phyloP scores from a whole-genome alignment of 1,140 invertebrate species.

The Zaprionus ghesquierei region DNA sequence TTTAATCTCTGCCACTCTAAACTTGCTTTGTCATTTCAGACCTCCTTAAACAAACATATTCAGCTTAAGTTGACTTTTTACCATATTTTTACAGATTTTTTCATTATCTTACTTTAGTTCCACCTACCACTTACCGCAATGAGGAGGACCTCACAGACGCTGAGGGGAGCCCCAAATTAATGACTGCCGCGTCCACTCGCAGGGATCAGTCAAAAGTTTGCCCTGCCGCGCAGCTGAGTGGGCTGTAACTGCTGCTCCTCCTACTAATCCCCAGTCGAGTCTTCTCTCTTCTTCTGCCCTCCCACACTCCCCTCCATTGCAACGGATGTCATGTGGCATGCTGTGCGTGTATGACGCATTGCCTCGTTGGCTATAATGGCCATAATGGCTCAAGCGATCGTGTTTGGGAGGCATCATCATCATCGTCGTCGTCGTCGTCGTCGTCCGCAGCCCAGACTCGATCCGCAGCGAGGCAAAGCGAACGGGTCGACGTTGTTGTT shows the following conservation, averaged over 20 bases:
- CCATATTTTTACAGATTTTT: background rate
- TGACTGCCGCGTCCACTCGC: background rate
- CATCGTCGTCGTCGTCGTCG: constrained; percentile 9
- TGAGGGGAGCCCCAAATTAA: background rate
- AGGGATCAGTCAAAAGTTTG: constrained; percentile 24
- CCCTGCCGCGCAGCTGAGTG: constrained; percentile 9
- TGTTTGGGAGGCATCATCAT: constrained; percentile 68
- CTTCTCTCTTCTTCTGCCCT: background rate
- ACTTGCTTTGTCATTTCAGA: background rate
- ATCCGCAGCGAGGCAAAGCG: background rate
- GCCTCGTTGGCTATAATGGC: constrained; percentile 66
- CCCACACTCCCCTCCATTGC: too few species aligned
- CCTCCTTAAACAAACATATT: background rate
- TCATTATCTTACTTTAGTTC: background rate
- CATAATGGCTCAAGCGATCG: constrained; percentile 56
- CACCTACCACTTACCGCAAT: background rate
- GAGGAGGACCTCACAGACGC: background rate
- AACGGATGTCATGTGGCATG: constrained; percentile 36
- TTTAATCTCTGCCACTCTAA: background rate
- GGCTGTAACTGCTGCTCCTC: constrained; percentile 4
- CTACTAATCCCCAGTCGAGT: background rate
- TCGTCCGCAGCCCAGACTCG: background rate
- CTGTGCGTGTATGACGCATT: constrained; percentile 73
- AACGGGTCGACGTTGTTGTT: constrained; percentile 6
- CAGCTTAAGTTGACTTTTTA: background rate